Evolutionary conservation across 2,888 invertebrate genomes (phyloP).

Genomic region (Brachyptera risi): DNA sequence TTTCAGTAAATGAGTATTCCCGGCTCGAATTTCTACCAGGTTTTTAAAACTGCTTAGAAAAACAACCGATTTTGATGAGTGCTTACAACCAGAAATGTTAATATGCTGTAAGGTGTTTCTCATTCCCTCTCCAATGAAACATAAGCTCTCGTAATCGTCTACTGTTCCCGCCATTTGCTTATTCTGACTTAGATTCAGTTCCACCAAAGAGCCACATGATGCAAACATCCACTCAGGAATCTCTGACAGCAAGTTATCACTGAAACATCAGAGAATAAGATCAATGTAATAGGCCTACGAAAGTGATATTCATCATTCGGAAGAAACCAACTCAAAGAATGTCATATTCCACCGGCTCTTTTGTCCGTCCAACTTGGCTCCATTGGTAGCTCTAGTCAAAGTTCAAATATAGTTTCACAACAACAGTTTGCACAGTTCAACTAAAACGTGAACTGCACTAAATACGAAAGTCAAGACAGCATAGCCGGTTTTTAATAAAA

Average conservation of each 20-base stretch:
- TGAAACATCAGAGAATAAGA: no score
- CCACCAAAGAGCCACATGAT: neutral
- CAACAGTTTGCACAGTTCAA: no score
- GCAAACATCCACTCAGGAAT: conserved; percentile 5
- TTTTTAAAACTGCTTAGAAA: neutral
- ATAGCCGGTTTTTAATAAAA: no score
- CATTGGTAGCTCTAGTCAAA: no score
- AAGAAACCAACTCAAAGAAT: no score
- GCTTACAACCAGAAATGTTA: neutral
- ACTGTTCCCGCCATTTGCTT: neutral
- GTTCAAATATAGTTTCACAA: no score
- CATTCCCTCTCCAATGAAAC: neutral
- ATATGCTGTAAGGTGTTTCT: neutral
- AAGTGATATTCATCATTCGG: no score
- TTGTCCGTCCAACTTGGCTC: no score
- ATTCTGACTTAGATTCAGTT: neutral
- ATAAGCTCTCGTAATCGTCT: neutral
- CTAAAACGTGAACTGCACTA: no score
- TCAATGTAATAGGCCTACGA: no score
- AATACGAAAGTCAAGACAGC: no score
- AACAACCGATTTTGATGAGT: neutral
- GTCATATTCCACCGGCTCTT: no score
- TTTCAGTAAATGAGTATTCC: neutral
- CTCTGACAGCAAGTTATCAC: neutral
- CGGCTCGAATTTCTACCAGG: neutral